Percentiles rank a stretch among this genome's conserved stretches.
phyloP scores from a whole-genome alignment of 1,140 invertebrate genomes.

The Hyles vespertilio region DNA sequence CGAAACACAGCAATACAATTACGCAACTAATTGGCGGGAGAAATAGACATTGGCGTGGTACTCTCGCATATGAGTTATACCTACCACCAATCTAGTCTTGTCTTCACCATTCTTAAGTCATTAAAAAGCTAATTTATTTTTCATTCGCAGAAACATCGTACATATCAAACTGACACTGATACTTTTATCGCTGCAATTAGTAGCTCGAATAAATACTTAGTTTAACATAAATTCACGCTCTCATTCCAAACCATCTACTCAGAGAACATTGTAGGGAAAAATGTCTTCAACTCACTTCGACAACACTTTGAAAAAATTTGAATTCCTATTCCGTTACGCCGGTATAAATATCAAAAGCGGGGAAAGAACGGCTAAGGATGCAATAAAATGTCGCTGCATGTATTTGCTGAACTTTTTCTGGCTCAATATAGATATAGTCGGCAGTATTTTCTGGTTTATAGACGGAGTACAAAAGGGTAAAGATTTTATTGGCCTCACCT shows the following conservation, averaged over 20 bases:
- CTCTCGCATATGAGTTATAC: no score
- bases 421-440: conserved; percentile 17
- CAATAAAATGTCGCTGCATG: conserved; percentile 11
- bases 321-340: conserved; percentile 10
- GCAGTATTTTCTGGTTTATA: conserved; percentile 15
- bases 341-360: conserved; percentile 16
- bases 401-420: conserved; percentile 26
- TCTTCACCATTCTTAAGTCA: no score
- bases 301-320: conserved; percentile 18
- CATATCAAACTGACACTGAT: no score
- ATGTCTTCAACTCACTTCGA: conserved; percentile 9
- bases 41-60: no score
- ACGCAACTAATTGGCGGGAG: no score
- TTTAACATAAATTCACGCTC: no score
- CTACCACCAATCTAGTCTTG: no score
- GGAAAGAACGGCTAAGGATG: conserved; percentile 5
- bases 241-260: no score
- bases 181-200: no score
- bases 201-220: neutral
- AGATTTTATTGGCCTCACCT: conserved; percentile 20
- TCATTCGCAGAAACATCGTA: no score
- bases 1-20: no score
- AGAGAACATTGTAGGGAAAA: neutral
- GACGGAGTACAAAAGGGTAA: conserved; percentile 14
- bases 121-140: no score